Conservation (phyloP, 2,113 vertebrate species). For the Isichthys henryi region DNA sequence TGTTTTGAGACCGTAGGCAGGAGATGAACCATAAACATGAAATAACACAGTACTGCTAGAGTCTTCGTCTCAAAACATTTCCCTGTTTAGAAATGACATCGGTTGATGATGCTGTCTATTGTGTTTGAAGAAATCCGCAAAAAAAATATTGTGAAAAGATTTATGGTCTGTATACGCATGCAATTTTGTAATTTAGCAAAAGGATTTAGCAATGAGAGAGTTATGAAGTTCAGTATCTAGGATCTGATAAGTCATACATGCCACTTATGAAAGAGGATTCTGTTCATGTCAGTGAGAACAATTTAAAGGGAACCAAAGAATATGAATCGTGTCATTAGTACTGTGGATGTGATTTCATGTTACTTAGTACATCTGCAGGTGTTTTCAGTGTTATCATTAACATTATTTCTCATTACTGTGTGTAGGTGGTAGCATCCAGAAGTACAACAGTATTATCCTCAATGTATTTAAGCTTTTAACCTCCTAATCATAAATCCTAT, state of each 20-base stretch:
- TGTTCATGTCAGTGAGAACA: background rate
- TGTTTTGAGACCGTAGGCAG: slow-evolving; percentile 10
- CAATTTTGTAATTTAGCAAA: background rate
- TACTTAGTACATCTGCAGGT: background rate
- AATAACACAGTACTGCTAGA: slow-evolving; percentile 8
- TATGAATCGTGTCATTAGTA: background rate
- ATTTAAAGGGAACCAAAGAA: background rate
- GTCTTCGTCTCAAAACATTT: background rate
- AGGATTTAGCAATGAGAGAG: background rate
- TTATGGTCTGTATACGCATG: background rate
- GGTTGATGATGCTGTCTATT: background rate
- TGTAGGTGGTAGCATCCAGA: background rate
- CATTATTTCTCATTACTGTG: background rate
- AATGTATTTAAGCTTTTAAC: background rate
- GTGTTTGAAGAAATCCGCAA: background rate
- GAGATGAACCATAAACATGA: slow-evolving; percentile 22
- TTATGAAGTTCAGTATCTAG: background rate
- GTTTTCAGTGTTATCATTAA: background rate
- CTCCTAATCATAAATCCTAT: background rate
- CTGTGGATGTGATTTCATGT: background rate
- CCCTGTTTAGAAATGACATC: background rate
- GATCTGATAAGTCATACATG: background rate
- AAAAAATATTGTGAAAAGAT: background rate
- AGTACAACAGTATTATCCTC: background rate
- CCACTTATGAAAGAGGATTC: background rate